Base-by-base conservation (phyloP, 2,888 invertebrate genomes). In the Spodoptera littoralis region DNA sequence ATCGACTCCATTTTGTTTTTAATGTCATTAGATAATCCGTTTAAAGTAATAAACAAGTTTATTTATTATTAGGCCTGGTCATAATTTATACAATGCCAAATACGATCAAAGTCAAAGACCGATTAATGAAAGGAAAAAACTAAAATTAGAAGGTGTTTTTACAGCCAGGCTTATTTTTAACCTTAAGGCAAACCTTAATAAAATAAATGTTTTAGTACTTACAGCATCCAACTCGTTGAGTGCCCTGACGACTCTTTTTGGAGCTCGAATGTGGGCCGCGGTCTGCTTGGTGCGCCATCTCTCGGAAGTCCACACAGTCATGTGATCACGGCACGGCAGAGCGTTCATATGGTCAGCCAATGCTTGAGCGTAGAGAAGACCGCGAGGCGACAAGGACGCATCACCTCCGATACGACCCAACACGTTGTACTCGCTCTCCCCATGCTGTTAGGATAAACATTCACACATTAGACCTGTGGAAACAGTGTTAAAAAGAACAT, bases 211-310 rank as follows among this genome's bases (percentile, higher is more conserved):
- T 8, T 36, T 61, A 41, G 54, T 62, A 95, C 96, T 96, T 92
- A 97, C 98, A 84, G 99, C 99, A 94, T 98, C 97, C 55, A 99
- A 96, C 87, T 99, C 99, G 88, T 99, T 98, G 58, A 99, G 95
- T 45, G 98, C 98, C 69, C 98, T 96, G 80, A 98, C 96, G 79
- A 98, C 96, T 83, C 98, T 97, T 84, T 97, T 97, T 0, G 98
- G 97, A 0, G 98, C 98, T 65, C 97, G 95, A 36, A 97, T 96
- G 48, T 96, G 96, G 0, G 96, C 96, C 0, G 98, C 98, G 0
- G 99, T 99, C 80, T 98, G 98, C 84, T 98, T 97, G 8, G 99
- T 99, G 65, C 99, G 96, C 77, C 97, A 95, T 81, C 98, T 95
- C 80, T 98, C 97, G 46, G 98, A 98, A 0, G 98, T 99, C 97